Percentiles rank a stretch among this genome's conserved stretches.
These are phyloP conservation scores for Actinia tenebrosa DNA, from an alignment of 64 coral and sea anemone species.

Conservation along the genomic window DNA sequence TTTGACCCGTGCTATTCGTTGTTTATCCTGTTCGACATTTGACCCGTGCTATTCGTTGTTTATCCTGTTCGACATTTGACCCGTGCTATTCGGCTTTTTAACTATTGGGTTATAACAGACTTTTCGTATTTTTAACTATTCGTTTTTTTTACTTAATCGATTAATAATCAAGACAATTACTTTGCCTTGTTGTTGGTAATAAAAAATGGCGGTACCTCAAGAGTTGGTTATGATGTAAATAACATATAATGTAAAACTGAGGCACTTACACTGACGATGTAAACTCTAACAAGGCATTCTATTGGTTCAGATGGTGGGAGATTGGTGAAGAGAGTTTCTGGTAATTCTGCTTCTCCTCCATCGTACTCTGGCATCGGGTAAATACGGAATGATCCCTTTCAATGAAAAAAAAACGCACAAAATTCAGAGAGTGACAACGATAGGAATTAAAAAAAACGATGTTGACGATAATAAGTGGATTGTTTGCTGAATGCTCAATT, in stretches of 20 bases:
- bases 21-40: no score
- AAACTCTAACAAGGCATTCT: constrained; percentile 71
- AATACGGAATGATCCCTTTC: constrained; percentile 84
- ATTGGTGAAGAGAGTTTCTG: constrained; percentile 70
- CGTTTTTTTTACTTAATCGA: no score
- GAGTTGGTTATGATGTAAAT: neutral
- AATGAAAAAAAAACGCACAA: neutral
- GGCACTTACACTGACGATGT: constrained; percentile 72
- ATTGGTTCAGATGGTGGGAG: constrained; percentile 69
- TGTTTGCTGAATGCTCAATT: no score
- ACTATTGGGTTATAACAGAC: no score
- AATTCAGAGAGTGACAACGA: neutral
- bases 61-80: no score
- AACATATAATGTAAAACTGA: neutral
- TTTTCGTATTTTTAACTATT: no score
- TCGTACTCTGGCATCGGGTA: constrained; percentile 79
- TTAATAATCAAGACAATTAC: no score
- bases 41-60: no score
- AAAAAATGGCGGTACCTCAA: neutral
- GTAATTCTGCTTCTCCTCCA: constrained; percentile 42
- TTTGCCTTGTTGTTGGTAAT: no score
- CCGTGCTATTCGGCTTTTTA: no score
- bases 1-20: no score
- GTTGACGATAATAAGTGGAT: neutral
- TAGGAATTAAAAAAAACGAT: neutral